Conservation (phyloP, 2,888 invertebrate genomes). For the Apodemia mormo region DNA sequence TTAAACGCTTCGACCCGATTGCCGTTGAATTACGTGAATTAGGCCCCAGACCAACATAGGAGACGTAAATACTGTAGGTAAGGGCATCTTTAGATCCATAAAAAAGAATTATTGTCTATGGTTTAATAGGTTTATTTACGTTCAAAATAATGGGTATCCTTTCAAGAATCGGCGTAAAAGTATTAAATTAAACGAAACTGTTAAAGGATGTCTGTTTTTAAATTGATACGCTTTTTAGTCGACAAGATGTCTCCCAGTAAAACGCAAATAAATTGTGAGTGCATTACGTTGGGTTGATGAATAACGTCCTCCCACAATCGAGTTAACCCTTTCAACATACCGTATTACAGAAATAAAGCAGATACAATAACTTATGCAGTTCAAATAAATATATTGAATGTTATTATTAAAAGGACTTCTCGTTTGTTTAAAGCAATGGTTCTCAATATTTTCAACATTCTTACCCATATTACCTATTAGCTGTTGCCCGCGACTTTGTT, state of each 20-base stretch:
- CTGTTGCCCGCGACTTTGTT: no score
- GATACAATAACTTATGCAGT: not conserved
- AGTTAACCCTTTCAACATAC: slow-evolving; percentile 61
- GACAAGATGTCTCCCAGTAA: slow-evolving; percentile 58
- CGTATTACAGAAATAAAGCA: slow-evolving; percentile 10
- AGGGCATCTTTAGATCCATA: not conserved
- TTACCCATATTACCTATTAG: no score
- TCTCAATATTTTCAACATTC: no score
- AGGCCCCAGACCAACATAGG: no score
- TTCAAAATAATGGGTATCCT: slow-evolving; percentile 50
- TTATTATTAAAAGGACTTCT: no score
- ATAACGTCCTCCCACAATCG: slow-evolving; percentile 57
- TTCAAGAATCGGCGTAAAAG: slow-evolving; percentile 44
- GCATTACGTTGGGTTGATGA: slow-evolving; percentile 67
- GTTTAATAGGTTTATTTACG: slow-evolving; percentile 50
- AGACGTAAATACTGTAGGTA: no score
- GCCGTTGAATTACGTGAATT: no score
- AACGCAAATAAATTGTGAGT: slow-evolving; percentile 75
- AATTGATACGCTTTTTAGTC: slow-evolving; percentile 56
- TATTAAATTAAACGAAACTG: slow-evolving; percentile 43
- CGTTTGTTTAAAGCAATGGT: no score
- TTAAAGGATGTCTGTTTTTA: slow-evolving; percentile 53
- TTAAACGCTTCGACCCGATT: no score
- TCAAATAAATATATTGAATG: slow-evolving; percentile 20
- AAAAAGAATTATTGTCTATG: slow-evolving; percentile 32